Base-by-base conservation (phyloP, 1,140 invertebrate genomes). In the Teleogryllus occipitalis region DNA sequence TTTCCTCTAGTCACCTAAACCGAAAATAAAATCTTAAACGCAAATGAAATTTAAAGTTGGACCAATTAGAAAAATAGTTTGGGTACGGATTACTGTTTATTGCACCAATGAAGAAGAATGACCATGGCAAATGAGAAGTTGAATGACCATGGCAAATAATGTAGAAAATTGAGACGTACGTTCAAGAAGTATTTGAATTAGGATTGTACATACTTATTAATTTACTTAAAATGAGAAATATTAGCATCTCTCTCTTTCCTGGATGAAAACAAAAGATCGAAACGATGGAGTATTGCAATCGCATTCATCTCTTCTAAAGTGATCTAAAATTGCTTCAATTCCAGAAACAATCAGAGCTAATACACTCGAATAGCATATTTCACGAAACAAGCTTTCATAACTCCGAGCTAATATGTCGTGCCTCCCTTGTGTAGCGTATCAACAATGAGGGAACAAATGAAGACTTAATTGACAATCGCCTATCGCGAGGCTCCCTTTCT, bases 351-450 rank as follows among this genome's bases (percentile, higher is more conserved):
- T 65, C 54, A 65, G 54, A 10, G 10, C 54, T 65, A 65, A 65
- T 65, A 65, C 10, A 65, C 54, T 65, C 54, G 18, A 65, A 65
- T 65, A 14, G 54, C 54, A 18, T 65, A 65, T 65, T 65, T 65
- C 54, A 65, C 54, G 54, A 65, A 65, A 65, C 54, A 65, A 65
- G 54, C 54, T 65, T 65, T 65, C 54, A 65, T 65, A 65, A 65
- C 54, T 65, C 18, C 54, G 54, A 65, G 7, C 54, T 39, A 39
- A 39, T 39, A 39, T 39, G 27, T 39, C 27, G 27, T 39, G 27
- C 27, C 27, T 65, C 54, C 54, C 54, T 65, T 18, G 54, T 18
- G 54, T 18, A 65, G 54, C 54, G 54, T 18, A 65, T 65, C 54
- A 65, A 65, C 54, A 65, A 65, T 65, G 54, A 65, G 54, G 54